Percentiles rank a stretch among this genome's conserved stretches.
phyloP scores from a whole-genome alignment of 2,888 invertebrate genomes.

The Artemia sinica region DNA sequence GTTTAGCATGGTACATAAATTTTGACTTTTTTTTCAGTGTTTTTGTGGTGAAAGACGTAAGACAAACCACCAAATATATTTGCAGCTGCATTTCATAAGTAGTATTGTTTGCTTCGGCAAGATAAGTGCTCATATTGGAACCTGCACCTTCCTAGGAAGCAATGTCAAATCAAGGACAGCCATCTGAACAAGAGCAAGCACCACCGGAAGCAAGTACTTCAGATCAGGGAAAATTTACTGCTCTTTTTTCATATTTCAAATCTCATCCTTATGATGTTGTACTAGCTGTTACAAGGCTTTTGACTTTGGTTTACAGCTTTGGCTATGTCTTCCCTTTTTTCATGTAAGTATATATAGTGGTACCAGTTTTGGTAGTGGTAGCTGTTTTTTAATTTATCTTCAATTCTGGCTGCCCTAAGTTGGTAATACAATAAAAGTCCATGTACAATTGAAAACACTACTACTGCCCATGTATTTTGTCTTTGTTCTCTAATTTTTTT shows the following conservation, averaged over 20 bases:
- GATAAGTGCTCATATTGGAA: no score
- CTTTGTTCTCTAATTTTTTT: constrained; percentile 24
- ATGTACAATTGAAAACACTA: no score
- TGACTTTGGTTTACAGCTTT: constrained; percentile 63
- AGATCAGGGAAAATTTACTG: not conserved
- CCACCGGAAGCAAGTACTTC: not conserved
- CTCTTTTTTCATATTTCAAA: constrained; percentile 34
- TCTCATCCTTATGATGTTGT: constrained; percentile 71
- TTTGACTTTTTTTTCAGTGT: no score
- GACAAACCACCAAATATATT: no score
- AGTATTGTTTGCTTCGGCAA: no score
- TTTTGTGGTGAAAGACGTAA: no score
- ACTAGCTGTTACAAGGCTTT: constrained; percentile 66
- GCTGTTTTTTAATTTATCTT: no score
- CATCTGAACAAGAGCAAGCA: constrained; percentile 5
- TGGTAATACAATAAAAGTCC: no score
- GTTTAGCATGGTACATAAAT: no score
- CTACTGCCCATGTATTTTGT: not conserved
- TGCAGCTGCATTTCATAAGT: no score
- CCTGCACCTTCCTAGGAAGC: constrained; percentile 6
- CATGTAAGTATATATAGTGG: constrained; percentile 45
- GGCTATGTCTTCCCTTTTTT: constrained; percentile 72
- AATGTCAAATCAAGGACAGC: not conserved
- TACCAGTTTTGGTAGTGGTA: no score
- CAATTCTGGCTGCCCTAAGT: no score